Conservation (phyloP, 2,888 invertebrate genomes). For the Cryptosula pallasiana region DNA sequence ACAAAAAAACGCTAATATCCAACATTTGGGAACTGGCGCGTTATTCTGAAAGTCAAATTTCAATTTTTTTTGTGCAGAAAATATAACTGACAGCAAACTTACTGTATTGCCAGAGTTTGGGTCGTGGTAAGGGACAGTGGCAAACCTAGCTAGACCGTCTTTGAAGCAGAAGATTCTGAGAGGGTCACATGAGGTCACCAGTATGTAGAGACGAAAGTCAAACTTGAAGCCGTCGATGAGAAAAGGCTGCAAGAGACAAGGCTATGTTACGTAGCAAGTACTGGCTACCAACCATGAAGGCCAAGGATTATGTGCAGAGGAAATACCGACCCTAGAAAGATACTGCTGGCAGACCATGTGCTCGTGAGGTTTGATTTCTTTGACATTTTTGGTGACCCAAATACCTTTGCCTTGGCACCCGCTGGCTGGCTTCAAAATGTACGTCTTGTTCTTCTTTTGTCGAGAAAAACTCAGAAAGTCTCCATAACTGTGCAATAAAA, state of each 20-base stretch:
- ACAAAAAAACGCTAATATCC: too few relatives aligned
- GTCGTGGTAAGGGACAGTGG: slow-evolving; percentile 79
- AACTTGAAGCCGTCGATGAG: slow-evolving; percentile 88
- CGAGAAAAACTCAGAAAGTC: slow-evolving; percentile 60
- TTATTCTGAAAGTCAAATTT: too few relatives aligned
- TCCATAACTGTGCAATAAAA: slow-evolving; percentile 46
- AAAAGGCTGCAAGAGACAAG: slow-evolving; percentile 65
- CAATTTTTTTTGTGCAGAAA: too few relatives aligned
- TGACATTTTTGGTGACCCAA: slow-evolving; percentile 73
- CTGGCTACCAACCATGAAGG: too few relatives aligned
- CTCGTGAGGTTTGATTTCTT: slow-evolving; percentile 72
- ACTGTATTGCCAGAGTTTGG: slow-evolving; percentile 73
- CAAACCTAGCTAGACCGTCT: slow-evolving; percentile 84
- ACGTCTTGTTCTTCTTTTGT: slow-evolving; percentile 69
- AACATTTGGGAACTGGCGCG: too few relatives aligned
- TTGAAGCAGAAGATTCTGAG: slow-evolving; percentile 82
- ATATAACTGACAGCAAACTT: slow-evolving; percentile 35
- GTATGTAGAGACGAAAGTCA: slow-evolving; percentile 78
- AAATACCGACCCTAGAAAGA: slow-evolving; percentile 59
- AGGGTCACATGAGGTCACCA: slow-evolving; percentile 86
- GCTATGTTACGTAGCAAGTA: too few relatives aligned
- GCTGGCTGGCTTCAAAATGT: slow-evolving; percentile 84
- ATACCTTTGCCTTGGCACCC: slow-evolving; percentile 88
- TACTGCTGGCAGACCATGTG: slow-evolving; percentile 82
- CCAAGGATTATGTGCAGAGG: background rate